Conservation (phyloP, 2,113 vertebrate genomes). For the Oryctolagus cuniculus region mOryCun1.1 NC_091440.1:131101001-131101500, state of each 20-base stretch:
- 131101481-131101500: neutral
- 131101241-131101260: neutral
- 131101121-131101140: neutral
- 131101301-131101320: constrained; percentile 7
- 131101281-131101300: neutral
- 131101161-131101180: constrained; percentile 20
- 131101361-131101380: neutral
- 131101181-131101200: neutral
- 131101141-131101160: neutral
- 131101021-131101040: constrained; percentile 56
- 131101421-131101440: neutral
- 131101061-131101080: constrained; percentile 52
- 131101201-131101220: neutral
- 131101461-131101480: neutral
- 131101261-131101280: neutral
- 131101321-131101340: neutral
- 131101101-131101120: constrained; percentile 56
- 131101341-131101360: neutral
- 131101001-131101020: constrained; percentile 32
- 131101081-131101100: constrained; percentile 47
- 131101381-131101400: neutral
- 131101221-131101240: constrained; percentile 14
- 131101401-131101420: neutral
- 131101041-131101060: constrained; percentile 19
- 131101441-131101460: neutral